Conservation (phyloP, 2,797 vertebrate genomes). For the Dryobates pubescens region DNA sequence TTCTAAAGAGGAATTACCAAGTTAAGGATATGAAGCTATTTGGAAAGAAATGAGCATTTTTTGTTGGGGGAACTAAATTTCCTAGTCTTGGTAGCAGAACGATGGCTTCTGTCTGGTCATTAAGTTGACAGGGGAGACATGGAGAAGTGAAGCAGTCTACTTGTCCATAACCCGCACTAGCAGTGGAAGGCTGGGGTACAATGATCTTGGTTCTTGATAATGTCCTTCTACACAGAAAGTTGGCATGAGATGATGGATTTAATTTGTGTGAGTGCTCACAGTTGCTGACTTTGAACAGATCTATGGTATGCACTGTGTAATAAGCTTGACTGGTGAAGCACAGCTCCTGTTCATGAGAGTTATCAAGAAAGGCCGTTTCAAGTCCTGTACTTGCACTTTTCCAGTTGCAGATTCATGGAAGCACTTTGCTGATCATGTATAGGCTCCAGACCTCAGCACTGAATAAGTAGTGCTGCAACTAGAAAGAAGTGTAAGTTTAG, state of each 20-base stretch:
- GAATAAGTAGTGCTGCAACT: background rate
- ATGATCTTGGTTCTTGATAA: background rate
- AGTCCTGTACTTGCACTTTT: background rate
- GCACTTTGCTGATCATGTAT: background rate
- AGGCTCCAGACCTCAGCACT: background rate
- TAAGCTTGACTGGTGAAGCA: background rate
- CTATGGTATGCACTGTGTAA: accelerated
- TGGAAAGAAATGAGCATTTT: background rate
- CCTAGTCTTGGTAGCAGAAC: background rate
- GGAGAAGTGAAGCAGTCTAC: background rate
- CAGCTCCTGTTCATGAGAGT: background rate
- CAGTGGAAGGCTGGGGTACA: background rate
- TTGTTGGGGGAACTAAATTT: background rate
- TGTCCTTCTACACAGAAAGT: accelerated
- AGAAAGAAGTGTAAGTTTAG: background rate
- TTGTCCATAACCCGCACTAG: background rate
- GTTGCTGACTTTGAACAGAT: background rate
- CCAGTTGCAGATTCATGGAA: background rate
- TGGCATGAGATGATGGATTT: background rate
- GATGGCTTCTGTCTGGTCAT: background rate
- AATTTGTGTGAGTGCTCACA: background rate
- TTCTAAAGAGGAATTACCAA: background rate
- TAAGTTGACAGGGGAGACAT: accelerated
- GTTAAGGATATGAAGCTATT: background rate
- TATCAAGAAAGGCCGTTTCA: background rate